These are phyloP conservation scores for Nemopilema nomurai DNA, from an alignment of 30 jellyfish, hydroid and myxozoan genomes.

Conservation along the genomic window DNA sequence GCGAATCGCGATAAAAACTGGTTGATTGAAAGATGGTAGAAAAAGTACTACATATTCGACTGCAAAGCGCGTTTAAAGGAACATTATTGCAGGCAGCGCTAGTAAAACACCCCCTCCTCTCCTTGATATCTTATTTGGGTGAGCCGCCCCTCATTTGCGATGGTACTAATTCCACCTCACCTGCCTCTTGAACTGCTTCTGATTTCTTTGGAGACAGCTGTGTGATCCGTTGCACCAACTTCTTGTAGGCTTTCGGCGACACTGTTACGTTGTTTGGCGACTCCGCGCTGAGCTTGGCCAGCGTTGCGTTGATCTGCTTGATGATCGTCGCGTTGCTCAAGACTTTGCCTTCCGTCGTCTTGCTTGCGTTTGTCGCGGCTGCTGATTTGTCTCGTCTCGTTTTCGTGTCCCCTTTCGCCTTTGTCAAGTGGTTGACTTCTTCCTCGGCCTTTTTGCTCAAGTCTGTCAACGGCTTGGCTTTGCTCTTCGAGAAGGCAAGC, in stretches of 20 bases:
- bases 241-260: conserved; percentile 61
- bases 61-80: too few relatives aligned
- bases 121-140: background rate
- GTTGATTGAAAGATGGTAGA: too few relatives aligned
- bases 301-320: conserved; percentile 76
- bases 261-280: conserved; percentile 48
- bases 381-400: conserved; percentile 26
- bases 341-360: background rate
- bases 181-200: conserved; percentile 68
- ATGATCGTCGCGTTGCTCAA: conserved; percentile 55
- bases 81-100: too few relatives aligned
- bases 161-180: conserved; percentile 1
- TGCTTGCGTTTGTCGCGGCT: background rate
- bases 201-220: conserved; percentile 67
- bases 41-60: too few relatives aligned
- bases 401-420: conserved; percentile 50
- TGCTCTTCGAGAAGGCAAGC: conserved; percentile 27
- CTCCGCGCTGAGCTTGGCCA: conserved; percentile 61
- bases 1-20: too few relatives aligned
- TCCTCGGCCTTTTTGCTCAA: conserved; percentile 95
- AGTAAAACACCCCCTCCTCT: too few relatives aligned
- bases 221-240: conserved; percentile 68
- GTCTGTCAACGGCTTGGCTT: conserved; percentile 91
- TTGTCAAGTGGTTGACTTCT: conserved; percentile 83
- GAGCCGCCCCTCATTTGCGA: background rate